A percentile compares a stretch with the other conserved stretches of the same genome.
Conservation (phyloP, 2,113 vertebrate genomes). For the Salvelinus alpinus region DNA sequence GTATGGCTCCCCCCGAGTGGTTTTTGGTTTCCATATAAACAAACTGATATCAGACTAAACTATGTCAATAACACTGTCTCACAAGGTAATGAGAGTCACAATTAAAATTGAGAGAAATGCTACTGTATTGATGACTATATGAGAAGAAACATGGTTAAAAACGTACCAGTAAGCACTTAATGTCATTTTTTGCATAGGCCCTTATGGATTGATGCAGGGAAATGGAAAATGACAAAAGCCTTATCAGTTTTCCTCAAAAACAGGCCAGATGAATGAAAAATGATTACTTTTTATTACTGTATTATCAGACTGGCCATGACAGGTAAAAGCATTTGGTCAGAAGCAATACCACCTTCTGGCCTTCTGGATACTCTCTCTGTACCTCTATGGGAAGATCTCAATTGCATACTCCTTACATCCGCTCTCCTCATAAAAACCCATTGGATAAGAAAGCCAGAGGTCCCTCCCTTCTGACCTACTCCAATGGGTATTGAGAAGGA, state of each 20-base stretch:
- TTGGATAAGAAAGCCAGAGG: no score
- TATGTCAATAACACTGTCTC: constrained; percentile 9
- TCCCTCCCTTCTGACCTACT: no score
- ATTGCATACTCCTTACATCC: no score
- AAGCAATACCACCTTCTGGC: not conserved
- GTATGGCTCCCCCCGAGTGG: not conserved
- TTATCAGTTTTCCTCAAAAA: not conserved
- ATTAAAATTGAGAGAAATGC: no score
- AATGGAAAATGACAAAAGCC: not conserved
- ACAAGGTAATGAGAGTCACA: no score
- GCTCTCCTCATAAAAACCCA: no score
- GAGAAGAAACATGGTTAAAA: not conserved
- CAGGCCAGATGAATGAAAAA: not conserved
- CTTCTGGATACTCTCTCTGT: no score
- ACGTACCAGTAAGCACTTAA: not conserved
- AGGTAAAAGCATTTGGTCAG: not conserved
- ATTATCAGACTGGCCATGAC: not conserved
- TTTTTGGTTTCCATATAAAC: constrained; percentile 14
- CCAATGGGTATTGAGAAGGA: no score
- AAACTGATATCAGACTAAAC: constrained; percentile 11
- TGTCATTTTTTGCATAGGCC: not conserved
- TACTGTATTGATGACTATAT: no score
- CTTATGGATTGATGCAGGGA: not conserved
- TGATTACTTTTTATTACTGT: not conserved
- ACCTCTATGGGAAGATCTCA: not conserved